Evolutionary conservation across 1,140 invertebrate species (phyloP).

Genomic region (Hyposmocoma kahamanoa): DNA sequence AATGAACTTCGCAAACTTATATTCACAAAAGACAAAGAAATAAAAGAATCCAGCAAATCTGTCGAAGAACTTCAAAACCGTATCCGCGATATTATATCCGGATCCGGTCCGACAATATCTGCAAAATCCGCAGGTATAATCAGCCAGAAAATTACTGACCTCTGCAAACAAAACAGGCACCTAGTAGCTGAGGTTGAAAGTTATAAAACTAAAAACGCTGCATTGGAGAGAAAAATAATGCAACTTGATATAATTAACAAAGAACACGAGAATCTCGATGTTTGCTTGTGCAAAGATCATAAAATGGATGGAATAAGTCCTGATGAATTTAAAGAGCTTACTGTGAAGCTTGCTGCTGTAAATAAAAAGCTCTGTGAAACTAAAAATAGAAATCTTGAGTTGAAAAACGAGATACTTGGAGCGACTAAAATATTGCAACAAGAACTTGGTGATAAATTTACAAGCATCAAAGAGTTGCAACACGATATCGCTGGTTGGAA

Average conservation of each 20-base stretch:
- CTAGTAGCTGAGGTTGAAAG: slow-evolving; percentile 72
- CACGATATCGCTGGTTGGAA: slow-evolving; percentile 76
- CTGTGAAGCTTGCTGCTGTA: slow-evolving; percentile 74
- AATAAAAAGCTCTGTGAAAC: slow-evolving; percentile 79
- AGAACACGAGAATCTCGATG: slow-evolving; percentile 50
- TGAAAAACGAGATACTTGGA: slow-evolving; percentile 78
- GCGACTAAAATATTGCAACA: slow-evolving; percentile 78
- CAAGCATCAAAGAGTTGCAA: slow-evolving; percentile 65
- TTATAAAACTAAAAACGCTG: slow-evolving; percentile 67
- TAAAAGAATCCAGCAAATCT: slow-evolving; percentile 66
- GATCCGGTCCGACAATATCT: slow-evolving; percentile 66
- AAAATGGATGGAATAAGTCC: slow-evolving; percentile 30
- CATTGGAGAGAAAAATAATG: slow-evolving; percentile 63
- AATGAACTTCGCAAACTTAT: slow-evolving; percentile 56
- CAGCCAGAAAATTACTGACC: slow-evolving; percentile 72
- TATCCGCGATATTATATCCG: slow-evolving; percentile 73
- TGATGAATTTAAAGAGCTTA: slow-evolving; percentile 75
- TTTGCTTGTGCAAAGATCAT: slow-evolving; percentile 49
- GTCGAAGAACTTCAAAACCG: slow-evolving; percentile 70
- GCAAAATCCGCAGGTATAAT: slow-evolving; percentile 69
- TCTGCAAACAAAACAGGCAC: slow-evolving; percentile 75
- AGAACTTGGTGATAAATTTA: slow-evolving; percentile 79
- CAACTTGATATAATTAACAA: slow-evolving; percentile 44
- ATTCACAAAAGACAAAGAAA: slow-evolving; percentile 70
- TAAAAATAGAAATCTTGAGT: slow-evolving; percentile 77